A percentile compares a stretch with the other conserved stretches of the same genome.
Evolutionary conservation across 2,888 invertebrate genomes (phyloP).

Genomic region (Amiota minor): DNA sequence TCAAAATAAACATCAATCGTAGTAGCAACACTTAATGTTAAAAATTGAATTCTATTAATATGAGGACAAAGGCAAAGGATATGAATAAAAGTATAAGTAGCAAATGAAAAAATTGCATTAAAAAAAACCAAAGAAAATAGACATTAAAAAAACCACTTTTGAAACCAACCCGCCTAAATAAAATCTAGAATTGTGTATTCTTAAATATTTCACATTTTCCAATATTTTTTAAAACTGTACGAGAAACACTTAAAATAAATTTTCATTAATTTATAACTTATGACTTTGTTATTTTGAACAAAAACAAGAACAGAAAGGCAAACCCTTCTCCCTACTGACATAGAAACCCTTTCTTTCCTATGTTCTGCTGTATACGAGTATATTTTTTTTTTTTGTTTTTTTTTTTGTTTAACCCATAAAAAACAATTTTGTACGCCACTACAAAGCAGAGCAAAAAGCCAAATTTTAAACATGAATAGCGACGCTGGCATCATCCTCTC

Average conservation of each 20-base stretch:
- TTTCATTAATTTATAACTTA: slow-evolving; percentile 70
- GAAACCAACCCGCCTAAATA: background rate
- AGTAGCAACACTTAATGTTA: slow-evolving; percentile 52
- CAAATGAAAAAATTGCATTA: slow-evolving; percentile 46
- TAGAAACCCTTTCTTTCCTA: background rate
- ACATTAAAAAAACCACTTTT: slow-evolving; percentile 38
- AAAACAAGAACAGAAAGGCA: no score
- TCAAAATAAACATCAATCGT: slow-evolving; percentile 69
- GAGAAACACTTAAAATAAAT: slow-evolving; percentile 49
- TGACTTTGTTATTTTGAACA: slow-evolving; percentile 45
- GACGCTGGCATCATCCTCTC: slow-evolving; percentile 53
- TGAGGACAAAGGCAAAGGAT: background rate
- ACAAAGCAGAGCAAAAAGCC: slow-evolving; percentile 70
- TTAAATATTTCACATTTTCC: slow-evolving; percentile 26
- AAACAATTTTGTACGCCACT: slow-evolving; percentile 73
- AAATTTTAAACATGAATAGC: slow-evolving; percentile 68
- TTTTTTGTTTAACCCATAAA: slow-evolving; percentile 51
- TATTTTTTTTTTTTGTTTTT: background rate
- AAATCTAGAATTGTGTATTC: background rate
- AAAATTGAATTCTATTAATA: background rate
- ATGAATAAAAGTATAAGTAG: slow-evolving; percentile 36
- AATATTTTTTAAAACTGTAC: slow-evolving; percentile 26
- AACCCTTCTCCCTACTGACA: no score
- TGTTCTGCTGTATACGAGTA: no score
- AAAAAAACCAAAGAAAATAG: slow-evolving; percentile 44